A percentile compares a stretch with the other conserved stretches of the same genome.
phyloP scores from a whole-genome alignment of 2,888 invertebrate species.

The Microplitis manilae region DNA sequence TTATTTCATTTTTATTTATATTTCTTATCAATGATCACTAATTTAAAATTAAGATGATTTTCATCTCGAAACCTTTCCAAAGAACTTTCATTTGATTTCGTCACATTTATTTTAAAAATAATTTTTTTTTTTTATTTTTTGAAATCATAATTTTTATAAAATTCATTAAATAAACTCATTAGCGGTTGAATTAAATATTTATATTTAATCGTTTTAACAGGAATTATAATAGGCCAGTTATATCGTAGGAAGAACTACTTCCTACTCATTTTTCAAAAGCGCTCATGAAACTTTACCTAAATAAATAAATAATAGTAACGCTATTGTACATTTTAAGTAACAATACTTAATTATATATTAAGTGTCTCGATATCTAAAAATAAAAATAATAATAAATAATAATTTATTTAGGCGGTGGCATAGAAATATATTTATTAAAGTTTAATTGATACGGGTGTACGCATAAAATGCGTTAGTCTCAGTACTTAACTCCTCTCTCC shows the following conservation, averaged over 20 bases:
- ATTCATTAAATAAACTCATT: not conserved
- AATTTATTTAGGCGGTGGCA: not conserved
- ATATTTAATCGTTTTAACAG: not conserved
- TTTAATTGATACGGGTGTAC: slow-evolving; percentile 14
- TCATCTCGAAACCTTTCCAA: not conserved
- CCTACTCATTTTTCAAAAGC: slow-evolving; percentile 49
- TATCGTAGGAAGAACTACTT: slow-evolving; percentile 58
- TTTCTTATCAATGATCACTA: not conserved
- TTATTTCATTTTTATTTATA: not conserved
- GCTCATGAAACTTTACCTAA: slow-evolving; percentile 30
- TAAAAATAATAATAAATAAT: not conserved
- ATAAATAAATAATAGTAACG: not conserved
- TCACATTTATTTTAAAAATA: slow-evolving; percentile 2
- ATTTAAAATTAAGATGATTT: not conserved
- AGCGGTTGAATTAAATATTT: not conserved
- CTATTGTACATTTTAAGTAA: slow-evolving; percentile 43
- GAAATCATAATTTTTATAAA: not conserved
- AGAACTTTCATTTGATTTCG: not conserved
- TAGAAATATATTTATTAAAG: not conserved
- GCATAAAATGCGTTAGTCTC: not conserved
- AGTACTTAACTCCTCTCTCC: slow-evolving; percentile 27
- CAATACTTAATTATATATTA: slow-evolving; percentile 36
- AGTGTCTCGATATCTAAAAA: slow-evolving; percentile 6
- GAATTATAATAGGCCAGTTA: slow-evolving; percentile 3
- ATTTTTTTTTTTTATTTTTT: not conserved